These are phyloP conservation scores for Sebastes alutus DNA, from an alignment of 2,797 vertebrate species.

Conservation along the genomic window DNA sequence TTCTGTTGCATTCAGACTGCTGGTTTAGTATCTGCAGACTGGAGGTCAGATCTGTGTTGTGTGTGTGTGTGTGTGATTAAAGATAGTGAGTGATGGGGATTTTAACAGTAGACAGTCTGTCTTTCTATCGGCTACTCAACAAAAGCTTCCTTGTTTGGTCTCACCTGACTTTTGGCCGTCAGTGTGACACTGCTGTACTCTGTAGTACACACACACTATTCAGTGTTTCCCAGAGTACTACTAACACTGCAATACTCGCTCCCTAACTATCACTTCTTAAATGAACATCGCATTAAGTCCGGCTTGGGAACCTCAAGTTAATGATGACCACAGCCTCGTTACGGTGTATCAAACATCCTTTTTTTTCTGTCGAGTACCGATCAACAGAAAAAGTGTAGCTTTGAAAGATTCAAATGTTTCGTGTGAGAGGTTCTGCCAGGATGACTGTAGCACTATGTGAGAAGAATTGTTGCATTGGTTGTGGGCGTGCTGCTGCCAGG, in stretches of 20 bases:
- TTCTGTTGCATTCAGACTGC: conserved; percentile 19
- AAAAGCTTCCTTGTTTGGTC: conserved; percentile 56
- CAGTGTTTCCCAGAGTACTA: not conserved
- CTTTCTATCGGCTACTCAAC: conserved; percentile 31
- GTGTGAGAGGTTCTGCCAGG: no score
- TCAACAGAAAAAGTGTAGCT: not conserved
- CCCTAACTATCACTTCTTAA: not conserved
- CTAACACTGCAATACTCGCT: not conserved
- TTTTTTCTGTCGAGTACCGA: not conserved
- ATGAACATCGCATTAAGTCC: no score
- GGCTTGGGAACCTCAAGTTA: not conserved
- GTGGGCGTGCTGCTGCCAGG: not conserved
- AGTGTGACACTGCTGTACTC: conserved; percentile 16
- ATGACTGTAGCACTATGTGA: not conserved
- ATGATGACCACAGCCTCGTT: not conserved
- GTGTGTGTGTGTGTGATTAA: conserved; percentile 41
- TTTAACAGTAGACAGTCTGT: conserved; percentile 64
- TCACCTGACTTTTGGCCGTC: conserved; percentile 65
- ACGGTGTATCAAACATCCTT: not conserved
- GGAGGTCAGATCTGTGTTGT: not conserved
- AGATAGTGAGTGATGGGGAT: conserved; percentile 68
- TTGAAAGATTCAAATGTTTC: not conserved
- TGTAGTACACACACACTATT: not conserved
- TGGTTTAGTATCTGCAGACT: conserved; percentile 11
- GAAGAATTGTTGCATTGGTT: not conserved